Percentiles rank a stretch among this genome's conserved stretches.
These are phyloP conservation scores for Cheilosia vulpina DNA, from an alignment of 2,888 invertebrate genomes.

Conservation along the genomic window DNA sequence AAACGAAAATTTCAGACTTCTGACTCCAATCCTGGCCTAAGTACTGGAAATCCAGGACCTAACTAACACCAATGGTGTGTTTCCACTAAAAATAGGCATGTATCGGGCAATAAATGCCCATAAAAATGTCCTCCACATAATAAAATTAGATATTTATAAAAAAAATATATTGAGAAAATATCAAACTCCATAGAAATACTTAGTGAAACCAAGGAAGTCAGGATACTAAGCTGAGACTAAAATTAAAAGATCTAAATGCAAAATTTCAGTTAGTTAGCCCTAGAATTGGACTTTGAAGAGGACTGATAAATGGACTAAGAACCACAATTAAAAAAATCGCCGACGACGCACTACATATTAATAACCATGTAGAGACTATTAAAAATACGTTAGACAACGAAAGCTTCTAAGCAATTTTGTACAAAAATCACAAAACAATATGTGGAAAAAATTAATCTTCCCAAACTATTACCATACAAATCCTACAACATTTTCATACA, in stretches of 20 bases:
- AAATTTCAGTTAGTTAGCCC: too few species aligned
- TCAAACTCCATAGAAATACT: too few species aligned
- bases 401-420: not conserved
- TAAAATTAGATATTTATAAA: not conserved
- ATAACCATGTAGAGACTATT: too few species aligned
- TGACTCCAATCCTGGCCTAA: too few species aligned
- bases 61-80: not conserved
- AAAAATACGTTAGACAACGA: too few species aligned
- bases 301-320: not conserved
- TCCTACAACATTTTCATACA: slow-evolving; percentile 11
- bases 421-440: too few species aligned
- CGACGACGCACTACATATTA: not conserved
- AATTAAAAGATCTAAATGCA: too few species aligned
- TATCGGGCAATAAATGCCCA: not conserved
- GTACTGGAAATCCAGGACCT: too few species aligned
- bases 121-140: not conserved
- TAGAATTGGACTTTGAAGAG: not conserved
- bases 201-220: too few species aligned
- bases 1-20: too few species aligned
- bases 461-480: not conserved
- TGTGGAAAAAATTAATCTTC: slow-evolving; percentile 3
- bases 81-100: not conserved
- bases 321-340: not conserved
- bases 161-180: not conserved
- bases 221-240: too few species aligned